Base-by-base conservation (phyloP, 92 coral and sea anemone species). In the Nematostella vectensis region DNA sequence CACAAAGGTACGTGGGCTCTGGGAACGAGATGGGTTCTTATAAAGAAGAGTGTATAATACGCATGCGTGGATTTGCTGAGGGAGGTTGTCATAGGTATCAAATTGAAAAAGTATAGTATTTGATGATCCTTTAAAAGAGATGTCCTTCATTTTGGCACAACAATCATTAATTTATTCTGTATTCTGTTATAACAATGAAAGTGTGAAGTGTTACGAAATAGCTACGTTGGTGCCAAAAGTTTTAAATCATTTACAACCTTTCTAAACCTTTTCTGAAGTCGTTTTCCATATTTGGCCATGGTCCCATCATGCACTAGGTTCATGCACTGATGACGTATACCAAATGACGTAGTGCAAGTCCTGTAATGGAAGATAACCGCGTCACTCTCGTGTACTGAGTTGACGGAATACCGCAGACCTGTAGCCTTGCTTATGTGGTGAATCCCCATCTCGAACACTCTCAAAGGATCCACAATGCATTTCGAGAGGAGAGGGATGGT, bases 401-500 rank as follows among this genome's bases (percentile, higher is more conserved):
- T 44, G 27, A 40, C 13, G 16, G 56, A 49, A 18, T 49, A 20
- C 39, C 47, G 31, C 24, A 54, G 21, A 28, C 9, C 43, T 4
- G n/a, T 54, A 17, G 72, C 27, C 29, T 66, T 66, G 29, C 72
- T 66, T 3, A 66, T 31, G 30, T 66, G 72, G 21, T 66, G 72
- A 38, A 66, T 66, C 12, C 72, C 72, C 72, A 66, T 66, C 55
- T 66, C 72, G 31, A 66, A 66, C n/a, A 66, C 63, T 55, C 29
- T 50, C 45, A 4, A 63, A 11, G 72, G 72, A 57, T 66, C 63
- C 18, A 66, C 72, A 27, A 66, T 55, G 43, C 72, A 66, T 28
- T 66, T 66, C 4, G 72, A 66, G 55, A 59, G 53, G 3, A 59
- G 40, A 16, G 62, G 53, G 20, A 66, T 59, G 20, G 23, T 66